Evolutionary conservation across 2,888 invertebrate species (phyloP), one percentile per base, ranked within the genome.

Genomic region (Nesidiocoris tenuis): DNA sequence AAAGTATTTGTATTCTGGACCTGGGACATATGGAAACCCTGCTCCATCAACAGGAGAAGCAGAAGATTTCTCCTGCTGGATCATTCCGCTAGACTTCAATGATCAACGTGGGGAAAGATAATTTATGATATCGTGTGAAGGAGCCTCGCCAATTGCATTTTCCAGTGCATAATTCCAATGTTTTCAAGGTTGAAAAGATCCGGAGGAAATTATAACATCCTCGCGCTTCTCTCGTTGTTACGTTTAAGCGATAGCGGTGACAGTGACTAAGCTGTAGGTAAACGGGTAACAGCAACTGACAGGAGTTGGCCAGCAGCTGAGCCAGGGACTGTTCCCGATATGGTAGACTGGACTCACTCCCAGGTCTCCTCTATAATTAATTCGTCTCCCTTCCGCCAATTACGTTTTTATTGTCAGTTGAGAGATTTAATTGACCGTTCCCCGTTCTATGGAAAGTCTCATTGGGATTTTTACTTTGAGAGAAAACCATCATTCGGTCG

Each of bases 371-470:
- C n/a, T 17, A 21, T 22, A 39, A 61, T 56, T 72, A 61, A 61
- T 39, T 39, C 63, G 39, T 72, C 72, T 54, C 63, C 24, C 71
- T 71, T 61, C 17, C 72, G 61, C 39, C 61, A 63, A 72, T 72
- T 72, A 63, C 39, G 63, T 54, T 72, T 56, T 61, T 72, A 72
- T 72, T 72, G 72, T 72, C 72, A 22, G 63, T 61, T 63, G 72
- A 63, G 72, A 63, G 72, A 72, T 72, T 72, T 72, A 72, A 72
- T 72, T 72, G 72, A 61, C 54, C 72, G 72, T 72, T 63, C 61
- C 61, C 17, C 17, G 21, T 39, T 61, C 61, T 39, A 72, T 39
- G 39, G 63, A 61, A 22, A 19, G 63, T 1, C 55, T 63, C 72
- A 72, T 72, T 61, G 63, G 63, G 55, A 61, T 72, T 72, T 72